phyloP scores from a whole-genome alignment of 1,140 invertebrate species.

The Drosophila neocordata region DNA sequence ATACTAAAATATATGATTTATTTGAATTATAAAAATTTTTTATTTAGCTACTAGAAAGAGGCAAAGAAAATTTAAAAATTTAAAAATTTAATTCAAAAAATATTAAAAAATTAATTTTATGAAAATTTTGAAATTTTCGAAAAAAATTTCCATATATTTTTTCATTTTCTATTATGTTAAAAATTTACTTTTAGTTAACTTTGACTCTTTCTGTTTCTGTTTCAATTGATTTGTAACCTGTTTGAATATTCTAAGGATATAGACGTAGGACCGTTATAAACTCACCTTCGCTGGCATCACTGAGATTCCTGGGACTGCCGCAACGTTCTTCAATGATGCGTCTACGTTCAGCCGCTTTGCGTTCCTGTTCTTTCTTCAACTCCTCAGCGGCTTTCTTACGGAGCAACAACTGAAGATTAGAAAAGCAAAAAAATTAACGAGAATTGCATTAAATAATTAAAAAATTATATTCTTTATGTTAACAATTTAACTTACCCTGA shows the following conservation, averaged over 20 bases:
- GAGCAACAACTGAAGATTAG: conserved; percentile 96
- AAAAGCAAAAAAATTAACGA: no score
- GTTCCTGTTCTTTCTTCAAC: conserved; percentile 99
- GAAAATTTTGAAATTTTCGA: not conserved
- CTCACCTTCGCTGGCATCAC: conserved; percentile 96
- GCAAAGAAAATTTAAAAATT: not conserved
- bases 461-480: no score
- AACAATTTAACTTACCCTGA: conserved; percentile 90
- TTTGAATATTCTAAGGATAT: not conserved
- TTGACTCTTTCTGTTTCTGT: conserved; percentile 5
- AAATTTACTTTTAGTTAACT: no score
- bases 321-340: conserved; percentile 98
- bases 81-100: no score
- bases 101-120: no score
- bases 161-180: no score
- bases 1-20: not conserved
- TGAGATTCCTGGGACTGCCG: conserved; percentile 94
- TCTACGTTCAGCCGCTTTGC: conserved; percentile 98
- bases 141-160: no score
- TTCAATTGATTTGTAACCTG: not conserved
- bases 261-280: conserved; percentile 54
- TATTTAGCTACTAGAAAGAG: not conserved
- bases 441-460: not conserved
- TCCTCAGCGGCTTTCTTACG: conserved; percentile 99
- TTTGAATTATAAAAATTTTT: not conserved